A percentile compares a stretch with the other conserved stretches of the same genome.
phyloP scores from a whole-genome alignment of 2,888 invertebrate genomes.

The Pheosia tremula region DNA sequence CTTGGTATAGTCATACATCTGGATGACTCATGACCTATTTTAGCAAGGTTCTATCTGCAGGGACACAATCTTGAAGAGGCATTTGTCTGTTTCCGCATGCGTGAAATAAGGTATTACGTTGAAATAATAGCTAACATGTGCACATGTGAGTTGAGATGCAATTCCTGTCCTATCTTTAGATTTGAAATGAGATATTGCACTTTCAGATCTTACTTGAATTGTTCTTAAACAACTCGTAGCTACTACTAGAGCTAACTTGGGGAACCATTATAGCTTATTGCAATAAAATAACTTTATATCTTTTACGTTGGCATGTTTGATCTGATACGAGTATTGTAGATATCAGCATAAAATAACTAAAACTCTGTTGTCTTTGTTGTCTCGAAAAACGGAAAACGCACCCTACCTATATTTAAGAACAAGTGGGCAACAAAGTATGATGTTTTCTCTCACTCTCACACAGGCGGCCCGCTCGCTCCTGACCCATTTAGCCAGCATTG shows the following conservation, averaged over 20 bases:
- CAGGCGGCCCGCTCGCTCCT: constrained; percentile 27
- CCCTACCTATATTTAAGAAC: not conserved
- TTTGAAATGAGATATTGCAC: not conserved
- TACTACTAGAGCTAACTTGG: too few species aligned
- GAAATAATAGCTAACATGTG: constrained; percentile 7
- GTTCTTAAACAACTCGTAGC: too few species aligned
- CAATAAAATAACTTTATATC: too few species aligned
- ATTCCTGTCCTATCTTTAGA: not conserved
- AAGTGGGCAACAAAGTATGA: not conserved
- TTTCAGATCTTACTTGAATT: not conserved
- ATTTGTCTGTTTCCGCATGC: constrained; percentile 4
- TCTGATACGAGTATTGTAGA: too few species aligned
- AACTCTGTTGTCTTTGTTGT: not conserved
- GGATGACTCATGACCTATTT: not conserved
- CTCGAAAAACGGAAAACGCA: not conserved
- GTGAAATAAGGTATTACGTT: constrained; percentile 5
- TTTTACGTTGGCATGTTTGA: too few species aligned
- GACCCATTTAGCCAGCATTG: constrained; percentile 50
- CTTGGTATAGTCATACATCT: not conserved
- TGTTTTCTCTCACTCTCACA: not conserved
- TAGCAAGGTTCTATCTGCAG: not conserved
- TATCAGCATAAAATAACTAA: not conserved
- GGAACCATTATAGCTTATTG: too few species aligned
- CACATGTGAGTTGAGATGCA: not conserved
- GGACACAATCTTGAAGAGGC: not conserved